phyloP scores from a whole-genome alignment of 2,113 vertebrate genomes.

The Prolemur simus region DNA sequence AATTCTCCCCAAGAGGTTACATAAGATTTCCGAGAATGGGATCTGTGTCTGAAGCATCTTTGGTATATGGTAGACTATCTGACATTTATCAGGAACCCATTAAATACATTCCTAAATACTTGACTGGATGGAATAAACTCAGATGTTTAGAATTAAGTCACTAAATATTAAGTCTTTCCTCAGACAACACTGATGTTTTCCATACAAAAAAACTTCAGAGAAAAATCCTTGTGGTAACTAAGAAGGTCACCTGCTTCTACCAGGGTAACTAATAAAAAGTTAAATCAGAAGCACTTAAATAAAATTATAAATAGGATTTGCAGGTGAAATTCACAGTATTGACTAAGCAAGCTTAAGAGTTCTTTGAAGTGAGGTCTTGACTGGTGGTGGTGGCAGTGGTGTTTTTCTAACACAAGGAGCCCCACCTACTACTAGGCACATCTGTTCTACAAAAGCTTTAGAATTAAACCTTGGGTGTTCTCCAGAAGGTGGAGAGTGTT shows the following conservation, averaged over 20 bases:
- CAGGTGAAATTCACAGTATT: not conserved
- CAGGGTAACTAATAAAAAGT: not conserved
- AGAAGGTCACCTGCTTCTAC: not conserved
- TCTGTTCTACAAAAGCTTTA: not conserved
- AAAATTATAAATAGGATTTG: not conserved
- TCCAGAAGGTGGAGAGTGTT: not conserved
- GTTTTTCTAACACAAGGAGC: not conserved
- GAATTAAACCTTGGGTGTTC: not conserved
- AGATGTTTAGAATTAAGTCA: conserved; percentile 31
- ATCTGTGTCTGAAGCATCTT: conserved; percentile 9
- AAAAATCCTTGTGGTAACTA: not conserved
- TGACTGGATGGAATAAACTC: conserved; percentile 21
- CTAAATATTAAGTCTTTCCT: conserved; percentile 4
- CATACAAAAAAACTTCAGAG: not conserved
- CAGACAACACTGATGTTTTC: not conserved
- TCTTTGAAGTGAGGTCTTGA: not conserved
- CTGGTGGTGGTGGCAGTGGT: not conserved
- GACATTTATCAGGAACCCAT: not conserved
- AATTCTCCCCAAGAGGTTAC: not conserved
- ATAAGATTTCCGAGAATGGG: not conserved
- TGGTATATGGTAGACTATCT: not conserved
- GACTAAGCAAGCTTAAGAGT: not conserved
- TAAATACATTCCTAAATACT: not conserved
- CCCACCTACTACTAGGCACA: not conserved
- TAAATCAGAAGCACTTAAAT: not conserved